Conservation (phyloP, 2,888 invertebrate species). For the Drosophila quinaria region DNA sequence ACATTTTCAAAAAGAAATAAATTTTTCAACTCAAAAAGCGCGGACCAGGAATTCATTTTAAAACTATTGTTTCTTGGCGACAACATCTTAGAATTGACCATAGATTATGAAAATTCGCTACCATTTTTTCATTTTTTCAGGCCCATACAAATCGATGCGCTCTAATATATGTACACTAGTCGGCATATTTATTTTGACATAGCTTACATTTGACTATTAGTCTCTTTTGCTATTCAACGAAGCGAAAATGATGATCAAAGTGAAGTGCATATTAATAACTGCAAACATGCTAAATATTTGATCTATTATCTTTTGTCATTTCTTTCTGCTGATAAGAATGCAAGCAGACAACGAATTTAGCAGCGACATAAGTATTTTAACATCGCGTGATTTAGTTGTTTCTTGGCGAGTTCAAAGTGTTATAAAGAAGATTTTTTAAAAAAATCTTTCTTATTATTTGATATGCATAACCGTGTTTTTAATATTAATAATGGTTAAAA, state of each 20-base stretch:
- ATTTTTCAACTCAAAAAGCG: no score
- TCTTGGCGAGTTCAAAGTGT: neutral
- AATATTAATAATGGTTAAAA: constrained; percentile 4
- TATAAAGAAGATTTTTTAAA: neutral
- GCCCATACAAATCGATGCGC: no score
- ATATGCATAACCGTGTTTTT: neutral
- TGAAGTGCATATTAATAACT: constrained; percentile 17
- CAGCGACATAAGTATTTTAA: neutral
- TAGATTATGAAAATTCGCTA: no score
- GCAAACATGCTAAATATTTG: constrained; percentile 20
- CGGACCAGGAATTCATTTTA: no score
- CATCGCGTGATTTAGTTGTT: neutral
- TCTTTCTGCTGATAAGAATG: constrained; percentile 2
- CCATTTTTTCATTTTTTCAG: no score
- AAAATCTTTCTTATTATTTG: neutral
- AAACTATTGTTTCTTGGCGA: no score
- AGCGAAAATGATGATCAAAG: constrained; percentile 2
- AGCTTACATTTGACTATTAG: constrained; percentile 16
- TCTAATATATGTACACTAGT: no score
- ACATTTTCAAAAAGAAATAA: no score
- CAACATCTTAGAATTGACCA: no score
- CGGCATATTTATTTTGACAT: no score
- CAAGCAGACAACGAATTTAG: neutral
- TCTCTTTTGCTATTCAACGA: neutral
- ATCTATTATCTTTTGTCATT: constrained; percentile 13